A percentile compares a stretch with the other conserved stretches of the same genome.
Evolutionary conservation across 2,797 vertebrate genomes (phyloP).

Genomic region (Helostoma temminkii): DNA sequence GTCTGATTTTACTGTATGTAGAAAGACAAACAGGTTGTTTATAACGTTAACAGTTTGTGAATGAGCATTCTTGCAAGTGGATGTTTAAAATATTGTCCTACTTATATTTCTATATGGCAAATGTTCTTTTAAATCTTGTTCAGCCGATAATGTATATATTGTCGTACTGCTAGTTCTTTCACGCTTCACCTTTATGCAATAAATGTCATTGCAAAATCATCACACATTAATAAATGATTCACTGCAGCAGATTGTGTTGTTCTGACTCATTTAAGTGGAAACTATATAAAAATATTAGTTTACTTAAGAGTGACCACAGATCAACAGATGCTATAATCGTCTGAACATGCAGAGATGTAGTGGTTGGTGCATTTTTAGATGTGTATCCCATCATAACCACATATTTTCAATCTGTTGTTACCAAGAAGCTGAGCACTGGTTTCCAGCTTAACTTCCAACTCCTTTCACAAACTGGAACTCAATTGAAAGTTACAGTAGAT

Average conservation of each 20-base stretch:
- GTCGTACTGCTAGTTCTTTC: constrained; percentile 30
- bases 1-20: constrained; percentile 21
- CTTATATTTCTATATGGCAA: constrained; percentile 7
- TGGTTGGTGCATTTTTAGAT: constrained; percentile 10
- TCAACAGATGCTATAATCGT: no score
- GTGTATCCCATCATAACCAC: constrained; percentile 4
- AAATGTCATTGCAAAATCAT: constrained; percentile 33
- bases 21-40: neutral
- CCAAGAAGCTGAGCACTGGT: constrained; percentile 36
- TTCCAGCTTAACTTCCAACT: constrained; percentile 16
- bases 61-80: neutral
- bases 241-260: constrained; percentile 22
- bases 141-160: constrained; percentile 7
- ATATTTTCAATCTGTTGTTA: constrained; percentile 36
- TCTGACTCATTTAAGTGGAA: constrained; percentile 14
- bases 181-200: constrained; percentile 38
- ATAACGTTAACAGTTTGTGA: constrained; percentile 1
- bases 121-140: constrained; percentile 11
- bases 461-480: constrained; percentile 34
- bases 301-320: no score
- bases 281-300: no score
- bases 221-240: constrained; percentile 58
- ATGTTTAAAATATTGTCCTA: constrained; percentile 1
- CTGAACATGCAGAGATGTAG: constrained; percentile 1
- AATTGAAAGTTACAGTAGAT: constrained; percentile 14